Evolutionary conservation across 2,113 vertebrate genomes (phyloP).

Genomic region (Vombatus ursinus): DNA sequence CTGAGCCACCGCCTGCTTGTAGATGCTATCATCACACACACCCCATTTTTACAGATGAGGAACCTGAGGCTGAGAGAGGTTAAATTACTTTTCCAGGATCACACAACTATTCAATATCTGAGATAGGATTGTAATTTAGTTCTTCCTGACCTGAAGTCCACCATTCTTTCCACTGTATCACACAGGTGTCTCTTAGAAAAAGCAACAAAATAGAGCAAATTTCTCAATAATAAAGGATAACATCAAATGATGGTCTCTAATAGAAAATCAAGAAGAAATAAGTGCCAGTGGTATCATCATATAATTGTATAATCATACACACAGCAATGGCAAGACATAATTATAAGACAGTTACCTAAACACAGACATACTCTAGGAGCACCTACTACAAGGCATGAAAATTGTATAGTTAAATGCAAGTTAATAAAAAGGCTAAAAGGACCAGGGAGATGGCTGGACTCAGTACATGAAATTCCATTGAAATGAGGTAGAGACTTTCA

Average conservation of each 20-base stretch:
- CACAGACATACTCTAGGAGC: neutral
- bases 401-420: neutral
- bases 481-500: neutral
- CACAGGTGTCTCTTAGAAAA: neutral
- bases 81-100: neutral
- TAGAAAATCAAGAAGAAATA: neutral
- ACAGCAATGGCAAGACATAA: neutral
- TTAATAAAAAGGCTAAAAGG: neutral
- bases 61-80: neutral
- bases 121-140: neutral
- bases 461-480: neutral
- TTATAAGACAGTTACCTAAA: neutral
- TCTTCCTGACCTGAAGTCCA: neutral
- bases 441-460: neutral
- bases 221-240: neutral
- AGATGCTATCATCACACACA: no score
- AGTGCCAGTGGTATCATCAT: neutral
- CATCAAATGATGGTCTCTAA: neutral
- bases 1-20: no score
- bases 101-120: neutral
- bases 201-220: neutral
- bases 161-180: neutral
- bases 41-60: neutral
- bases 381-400: neutral
- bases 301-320: neutral